Percentiles rank a stretch among this genome's conserved stretches.
phyloP scores from a whole-genome alignment of 1,140 invertebrate genomes.

The Asbolus verrucosus region DNA sequence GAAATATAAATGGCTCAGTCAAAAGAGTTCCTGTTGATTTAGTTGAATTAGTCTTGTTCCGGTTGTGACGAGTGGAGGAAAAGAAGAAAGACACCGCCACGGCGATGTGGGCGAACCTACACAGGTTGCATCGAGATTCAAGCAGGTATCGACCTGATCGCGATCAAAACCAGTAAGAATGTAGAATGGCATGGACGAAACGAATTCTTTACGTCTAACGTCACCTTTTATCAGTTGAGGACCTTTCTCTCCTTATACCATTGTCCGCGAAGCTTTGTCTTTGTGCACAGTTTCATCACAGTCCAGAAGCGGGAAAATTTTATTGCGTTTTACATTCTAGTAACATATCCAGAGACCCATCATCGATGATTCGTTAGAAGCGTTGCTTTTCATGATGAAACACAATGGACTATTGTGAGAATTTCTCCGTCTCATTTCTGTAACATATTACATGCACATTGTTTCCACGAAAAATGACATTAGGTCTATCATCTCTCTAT shows the following conservation, averaged over 20 bases:
- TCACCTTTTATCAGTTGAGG: conserved; percentile 9
- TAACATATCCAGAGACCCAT: no score
- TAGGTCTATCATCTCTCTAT: no score
- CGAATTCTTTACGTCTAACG: conserved; percentile 37
- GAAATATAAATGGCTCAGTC: not conserved
- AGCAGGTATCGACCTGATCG: conserved; percentile 41
- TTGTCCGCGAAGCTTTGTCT: not conserved
- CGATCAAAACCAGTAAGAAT: conserved; percentile 24
- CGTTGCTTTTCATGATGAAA: no score
- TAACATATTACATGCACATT: no score
- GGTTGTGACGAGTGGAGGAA: not conserved
- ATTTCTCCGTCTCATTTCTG: no score
- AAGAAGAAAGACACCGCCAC: conserved; percentile 1
- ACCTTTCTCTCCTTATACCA: conserved; percentile 5
- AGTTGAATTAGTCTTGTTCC: conserved; percentile 15
- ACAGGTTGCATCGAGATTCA: conserved; percentile 19
- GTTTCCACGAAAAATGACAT: no score
- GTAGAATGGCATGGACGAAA: conserved; percentile 28
- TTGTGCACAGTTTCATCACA: no score
- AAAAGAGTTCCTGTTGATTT: not conserved
- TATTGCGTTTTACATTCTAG: no score
- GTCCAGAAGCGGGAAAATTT: no score
- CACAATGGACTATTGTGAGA: no score
- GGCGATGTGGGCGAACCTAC: conserved; percentile 12
- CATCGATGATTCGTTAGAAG: no score